Base-by-base conservation (phyloP, 1,140 invertebrate genomes). In the Rhyacophila brunnea region DNA sequence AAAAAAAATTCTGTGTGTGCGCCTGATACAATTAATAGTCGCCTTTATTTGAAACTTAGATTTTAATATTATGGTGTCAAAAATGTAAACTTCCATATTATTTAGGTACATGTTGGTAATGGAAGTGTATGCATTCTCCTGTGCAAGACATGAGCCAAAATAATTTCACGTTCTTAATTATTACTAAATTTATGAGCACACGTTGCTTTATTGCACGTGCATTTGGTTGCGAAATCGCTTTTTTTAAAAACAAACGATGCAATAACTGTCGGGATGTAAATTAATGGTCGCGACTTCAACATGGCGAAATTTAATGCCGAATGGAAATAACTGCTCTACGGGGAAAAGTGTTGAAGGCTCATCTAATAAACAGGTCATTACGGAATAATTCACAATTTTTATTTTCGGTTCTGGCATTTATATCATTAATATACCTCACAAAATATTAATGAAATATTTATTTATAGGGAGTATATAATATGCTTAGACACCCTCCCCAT, bases 151-250 rank as follows among this genome's bases (percentile, higher is more conserved):
- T 42, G 9, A 28, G 3, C 9, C 23, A 3, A 13, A n/a, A n/a
- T n/a, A 46, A n/a, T 23, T 46, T 23, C 18, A 5, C 18, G 47
- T 11, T 49, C 47, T 13, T 49, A 32, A 49, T 49, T 49, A 32
- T 49, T n/a, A n/a, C n/a, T 23, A 32, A 49, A 49, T 49, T 49
- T 9, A 49, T 13, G 47, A 32, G 4, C 28, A 20, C 2, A 17
- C 47, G 9, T 49, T 49, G 47, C 47, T 49, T 49, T 49, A 49
- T 49, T 32, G 47, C 47, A 49, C 19, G 19, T 49, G 47, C 23
- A 32, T 32, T 28, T 13, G 32, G 11, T 49, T 32, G 5, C 9
- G 9, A 28, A 28, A 46, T 19, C 6, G 6, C 6, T 46, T 23
- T 46, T 23, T 23, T 23, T 19, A n/a, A 11, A 23, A 43, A 54